Conservation (phyloP, 2,888 invertebrate species). For the Gastracanthus pulcherrimus region DNA sequence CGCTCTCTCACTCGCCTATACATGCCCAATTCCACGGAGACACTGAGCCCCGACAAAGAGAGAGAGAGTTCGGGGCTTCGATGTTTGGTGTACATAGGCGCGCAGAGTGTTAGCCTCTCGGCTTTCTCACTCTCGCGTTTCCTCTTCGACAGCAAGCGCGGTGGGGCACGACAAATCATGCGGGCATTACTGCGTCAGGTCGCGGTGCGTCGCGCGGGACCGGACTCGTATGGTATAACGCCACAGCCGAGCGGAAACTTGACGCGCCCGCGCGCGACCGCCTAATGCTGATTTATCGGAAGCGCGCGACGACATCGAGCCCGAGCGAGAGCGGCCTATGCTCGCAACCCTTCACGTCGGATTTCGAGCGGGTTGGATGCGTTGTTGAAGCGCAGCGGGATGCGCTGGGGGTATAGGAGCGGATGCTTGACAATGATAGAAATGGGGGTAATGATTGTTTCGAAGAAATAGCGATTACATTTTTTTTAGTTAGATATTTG, state of each 20-base stretch:
- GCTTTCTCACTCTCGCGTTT: slow-evolving; percentile 59
- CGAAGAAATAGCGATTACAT: too few relatives aligned
- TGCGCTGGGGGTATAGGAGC: too few relatives aligned
- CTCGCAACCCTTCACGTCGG: slow-evolving; percentile 36
- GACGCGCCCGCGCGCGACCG: slow-evolving; percentile 36
- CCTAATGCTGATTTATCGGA: slow-evolving; percentile 59
- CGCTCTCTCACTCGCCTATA: not conserved
- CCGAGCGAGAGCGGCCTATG: not conserved
- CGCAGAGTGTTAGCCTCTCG: slow-evolving; percentile 50
- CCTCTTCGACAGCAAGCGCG: slow-evolving; percentile 50
- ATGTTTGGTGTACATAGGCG: slow-evolving; percentile 59
- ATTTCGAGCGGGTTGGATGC: slow-evolving; percentile 27
- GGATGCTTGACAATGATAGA: too few relatives aligned
- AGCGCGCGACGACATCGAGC: slow-evolving; percentile 38
- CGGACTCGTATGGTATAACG: not conserved
- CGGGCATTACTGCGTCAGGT: slow-evolving; percentile 76
- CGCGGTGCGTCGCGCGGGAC: slow-evolving; percentile 4
- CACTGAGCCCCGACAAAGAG: slow-evolving; percentile 26
- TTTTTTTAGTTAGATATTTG: too few relatives aligned
- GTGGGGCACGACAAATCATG: slow-evolving; percentile 78
- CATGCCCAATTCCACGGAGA: not conserved
- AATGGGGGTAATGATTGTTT: not conserved
- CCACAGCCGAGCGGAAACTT: slow-evolving; percentile 45
- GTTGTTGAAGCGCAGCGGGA: too few relatives aligned
- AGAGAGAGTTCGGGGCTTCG: slow-evolving; percentile 34